These are phyloP conservation scores for Epirrhoe alternata DNA, from an alignment of 2,888 invertebrate genomes.

Conservation along the genomic window DNA sequence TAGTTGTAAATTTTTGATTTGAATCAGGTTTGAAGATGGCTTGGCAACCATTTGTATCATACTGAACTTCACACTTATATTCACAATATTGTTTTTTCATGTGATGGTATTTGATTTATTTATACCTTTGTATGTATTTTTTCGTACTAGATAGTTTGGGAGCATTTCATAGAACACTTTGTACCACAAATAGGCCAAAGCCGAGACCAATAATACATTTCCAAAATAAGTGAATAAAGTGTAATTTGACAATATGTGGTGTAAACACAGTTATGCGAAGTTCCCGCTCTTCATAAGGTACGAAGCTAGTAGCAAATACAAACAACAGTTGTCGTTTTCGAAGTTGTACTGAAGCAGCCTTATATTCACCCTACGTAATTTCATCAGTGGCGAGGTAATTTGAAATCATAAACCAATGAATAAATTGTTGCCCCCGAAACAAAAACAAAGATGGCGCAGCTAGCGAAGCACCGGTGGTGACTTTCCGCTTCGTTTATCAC, in stretches of 20 bases:
- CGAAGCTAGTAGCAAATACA: neutral
- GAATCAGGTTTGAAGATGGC: no score
- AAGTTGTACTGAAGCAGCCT: neutral
- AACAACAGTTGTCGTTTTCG: neutral
- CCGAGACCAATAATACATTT: neutral
- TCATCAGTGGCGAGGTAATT: conserved; percentile 47
- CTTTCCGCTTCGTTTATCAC: conserved; percentile 71
- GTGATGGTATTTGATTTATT: no score
- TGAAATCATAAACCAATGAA: conserved; percentile 48
- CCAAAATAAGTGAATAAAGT: neutral
- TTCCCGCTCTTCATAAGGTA: neutral
- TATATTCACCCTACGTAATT: conserved; percentile 21
- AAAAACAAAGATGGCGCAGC: conserved; percentile 74
- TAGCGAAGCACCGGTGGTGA: conserved; percentile 64
- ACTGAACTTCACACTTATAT: no score
- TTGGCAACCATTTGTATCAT: no score
- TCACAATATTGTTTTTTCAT: no score
- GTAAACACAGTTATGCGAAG: neutral
- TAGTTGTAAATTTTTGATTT: no score
- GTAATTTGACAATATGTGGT: neutral
- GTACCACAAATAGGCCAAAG: no score
- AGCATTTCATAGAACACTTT: no score
- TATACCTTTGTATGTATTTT: neutral
- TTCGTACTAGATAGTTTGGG: no score
- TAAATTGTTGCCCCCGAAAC: conserved; percentile 59